Base-by-base conservation (phyloP, 2,113 vertebrate genomes). In the Patagioenas fasciata region DNA sequence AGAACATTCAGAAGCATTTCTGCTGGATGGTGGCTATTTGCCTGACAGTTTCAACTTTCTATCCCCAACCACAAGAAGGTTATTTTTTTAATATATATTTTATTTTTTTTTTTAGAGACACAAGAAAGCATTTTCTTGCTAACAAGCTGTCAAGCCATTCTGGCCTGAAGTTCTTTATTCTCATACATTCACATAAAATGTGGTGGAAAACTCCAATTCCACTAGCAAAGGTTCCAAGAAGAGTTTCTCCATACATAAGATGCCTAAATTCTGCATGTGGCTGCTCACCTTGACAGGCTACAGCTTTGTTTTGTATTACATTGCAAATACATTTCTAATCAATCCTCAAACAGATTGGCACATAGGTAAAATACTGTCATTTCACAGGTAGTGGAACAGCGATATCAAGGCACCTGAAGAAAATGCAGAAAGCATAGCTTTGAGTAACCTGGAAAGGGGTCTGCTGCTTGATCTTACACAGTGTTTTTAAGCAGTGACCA, bases 21-120 rank as follows among this genome's bases (percentile, higher is more conserved):
- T 89, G 73, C 78, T 91, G 80, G 77, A 89, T 92, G 83, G 92
- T 94, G 95, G 93, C 92, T 97, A 94, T 84, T 91, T 94, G 80
- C 85, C 85, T 95, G 92, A 92, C 88, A 93, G 83, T 82, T 93
- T 92, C 88, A 89, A 92, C 83, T 89, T 71, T 87, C 77, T 44
- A 86, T 58, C 48, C 71, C 50, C 15, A 92, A 40, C 28, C 57
- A 91, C 48, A 84, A 89, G 44, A 78, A 93, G 90, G 90, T 88
- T 89, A 94, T 5, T 25, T 40, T 31, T 54, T 42, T 42, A 11
- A 40, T 31, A 38, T 50, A 15, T 38, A 42, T 53, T 24, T 53
- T 28, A 16, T 70, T 73, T 65, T 82, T 75, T 18, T 66, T 82
- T 75, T 18, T 66, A 89, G 67, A 94, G 60, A 74, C 20, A 73